These are phyloP conservation scores for Amphiduros pacificus DNA, from an alignment of 2,888 invertebrate genomes.

Conservation along the genomic window DNA sequence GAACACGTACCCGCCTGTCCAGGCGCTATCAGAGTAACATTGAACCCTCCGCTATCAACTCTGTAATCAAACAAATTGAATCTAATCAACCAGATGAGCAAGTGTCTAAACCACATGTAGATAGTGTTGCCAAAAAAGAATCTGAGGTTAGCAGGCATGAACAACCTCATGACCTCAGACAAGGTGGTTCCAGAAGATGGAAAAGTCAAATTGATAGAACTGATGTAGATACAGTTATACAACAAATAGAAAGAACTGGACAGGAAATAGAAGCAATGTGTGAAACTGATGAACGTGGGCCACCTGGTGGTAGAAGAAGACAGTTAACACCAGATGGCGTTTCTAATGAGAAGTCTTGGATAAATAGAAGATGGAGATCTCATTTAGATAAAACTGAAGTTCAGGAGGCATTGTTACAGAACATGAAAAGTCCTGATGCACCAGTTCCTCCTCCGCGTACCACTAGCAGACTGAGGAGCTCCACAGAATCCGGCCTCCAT, in stretches of 20 bases:
- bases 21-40: not conserved
- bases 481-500: not conserved
- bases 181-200: slow-evolving; percentile 20
- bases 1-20: not conserved
- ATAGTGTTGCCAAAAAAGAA: no score
- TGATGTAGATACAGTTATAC: slow-evolving; percentile 48
- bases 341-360: not conserved
- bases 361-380: slow-evolving; percentile 6
- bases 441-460: slow-evolving; percentile 17
- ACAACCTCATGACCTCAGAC: not conserved
- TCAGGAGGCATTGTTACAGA: not conserved
- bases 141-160: no score
- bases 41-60: slow-evolving; percentile 3
- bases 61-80: slow-evolving; percentile 7
- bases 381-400: slow-evolving; percentile 2
- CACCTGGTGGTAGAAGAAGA: not conserved
- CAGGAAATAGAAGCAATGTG: slow-evolving; percentile 37
- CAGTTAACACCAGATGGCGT: not conserved
- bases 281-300: not conserved
- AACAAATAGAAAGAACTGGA: slow-evolving; percentile 47
- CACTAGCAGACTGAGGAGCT: not conserved
- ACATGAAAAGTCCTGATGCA: not conserved
- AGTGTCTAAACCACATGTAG: no score
- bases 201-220: slow-evolving; percentile 38
- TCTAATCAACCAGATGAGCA: not conserved